These are phyloP conservation scores for Megaleporinus macrocephalus DNA, from an alignment of 2,113 vertebrate genomes.

Conservation along the genomic window DNA sequence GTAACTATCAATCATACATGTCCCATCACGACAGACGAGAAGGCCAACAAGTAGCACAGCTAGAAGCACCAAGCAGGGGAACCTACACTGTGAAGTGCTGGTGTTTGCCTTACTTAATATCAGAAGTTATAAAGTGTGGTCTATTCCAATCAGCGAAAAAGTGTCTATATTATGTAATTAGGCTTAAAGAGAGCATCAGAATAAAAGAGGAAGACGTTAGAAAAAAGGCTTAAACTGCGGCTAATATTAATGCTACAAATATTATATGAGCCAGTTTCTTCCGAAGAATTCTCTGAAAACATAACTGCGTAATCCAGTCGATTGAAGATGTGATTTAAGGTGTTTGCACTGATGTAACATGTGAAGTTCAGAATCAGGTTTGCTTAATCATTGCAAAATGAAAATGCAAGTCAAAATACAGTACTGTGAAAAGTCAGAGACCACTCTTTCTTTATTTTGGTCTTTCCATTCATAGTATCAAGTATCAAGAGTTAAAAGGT, in stretches of 20 bases:
- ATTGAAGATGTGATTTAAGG: neutral
- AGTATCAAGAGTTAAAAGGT: neutral
- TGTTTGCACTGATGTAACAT: neutral
- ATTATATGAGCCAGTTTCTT: neutral
- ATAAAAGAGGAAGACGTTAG: neutral
- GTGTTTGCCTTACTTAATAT: slow-evolving; percentile 26
- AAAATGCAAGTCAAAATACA: neutral
- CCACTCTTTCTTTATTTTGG: too few species aligned
- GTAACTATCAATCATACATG: slow-evolving; percentile 34
- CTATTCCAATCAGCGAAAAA: slow-evolving; percentile 18
- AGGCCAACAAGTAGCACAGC: neutral
- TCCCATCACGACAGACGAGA: slow-evolving; percentile 14
- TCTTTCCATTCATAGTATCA: too few species aligned
- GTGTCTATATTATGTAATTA: neutral
- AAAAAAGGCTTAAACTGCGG: slow-evolving; percentile 16
- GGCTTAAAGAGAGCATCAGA: slow-evolving; percentile 43
- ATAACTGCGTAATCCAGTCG: neutral
- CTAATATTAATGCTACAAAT: neutral
- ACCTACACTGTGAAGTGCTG: neutral
- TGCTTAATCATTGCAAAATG: neutral
- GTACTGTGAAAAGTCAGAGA: too few species aligned
- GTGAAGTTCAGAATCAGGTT: neutral
- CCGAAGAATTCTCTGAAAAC: neutral
- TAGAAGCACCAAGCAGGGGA: neutral
- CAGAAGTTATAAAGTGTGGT: slow-evolving; percentile 12